Percentiles rank a stretch among this genome's conserved stretches.
Conservation (phyloP, 2,113 vertebrate species). For the Strix aluco region DNA sequence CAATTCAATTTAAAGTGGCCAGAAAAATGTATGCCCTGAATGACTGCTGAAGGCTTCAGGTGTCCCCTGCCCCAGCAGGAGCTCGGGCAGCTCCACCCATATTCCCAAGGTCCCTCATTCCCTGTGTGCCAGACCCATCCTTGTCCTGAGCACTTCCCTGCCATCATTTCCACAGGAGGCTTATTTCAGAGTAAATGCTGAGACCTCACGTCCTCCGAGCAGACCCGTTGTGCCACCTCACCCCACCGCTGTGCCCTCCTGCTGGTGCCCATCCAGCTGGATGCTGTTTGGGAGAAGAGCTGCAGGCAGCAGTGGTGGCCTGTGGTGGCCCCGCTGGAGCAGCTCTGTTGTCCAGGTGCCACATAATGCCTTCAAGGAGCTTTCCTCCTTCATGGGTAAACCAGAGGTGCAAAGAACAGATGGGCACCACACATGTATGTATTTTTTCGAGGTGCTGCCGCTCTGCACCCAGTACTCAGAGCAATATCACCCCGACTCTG, state of each 20-base stretch:
- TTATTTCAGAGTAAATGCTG: neutral
- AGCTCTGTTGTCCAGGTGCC: neutral
- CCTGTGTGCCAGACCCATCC: accelerated
- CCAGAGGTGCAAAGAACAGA: neutral
- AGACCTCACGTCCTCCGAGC: neutral
- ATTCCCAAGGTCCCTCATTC: neutral
- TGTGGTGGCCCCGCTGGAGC: accelerated
- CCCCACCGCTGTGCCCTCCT: neutral
- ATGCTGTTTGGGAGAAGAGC: neutral
- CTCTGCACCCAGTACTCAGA: neutral
- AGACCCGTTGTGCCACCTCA: neutral
- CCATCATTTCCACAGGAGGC: neutral
- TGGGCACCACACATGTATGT: neutral
- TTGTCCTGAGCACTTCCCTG: neutral
- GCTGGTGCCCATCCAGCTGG: neutral
- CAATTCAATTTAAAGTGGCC: neutral
- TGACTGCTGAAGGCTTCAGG: neutral
- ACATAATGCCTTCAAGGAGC: neutral
- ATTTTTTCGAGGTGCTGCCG: neutral
- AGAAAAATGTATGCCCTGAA: neutral
- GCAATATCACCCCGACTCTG: neutral
- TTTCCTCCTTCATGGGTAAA: neutral
- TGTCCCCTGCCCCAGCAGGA: neutral
- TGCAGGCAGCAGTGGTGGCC: neutral
- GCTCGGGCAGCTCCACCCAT: neutral